Conservation (phyloP, 2,113 vertebrate genomes). For the Cardinalis cardinalis region DNA sequence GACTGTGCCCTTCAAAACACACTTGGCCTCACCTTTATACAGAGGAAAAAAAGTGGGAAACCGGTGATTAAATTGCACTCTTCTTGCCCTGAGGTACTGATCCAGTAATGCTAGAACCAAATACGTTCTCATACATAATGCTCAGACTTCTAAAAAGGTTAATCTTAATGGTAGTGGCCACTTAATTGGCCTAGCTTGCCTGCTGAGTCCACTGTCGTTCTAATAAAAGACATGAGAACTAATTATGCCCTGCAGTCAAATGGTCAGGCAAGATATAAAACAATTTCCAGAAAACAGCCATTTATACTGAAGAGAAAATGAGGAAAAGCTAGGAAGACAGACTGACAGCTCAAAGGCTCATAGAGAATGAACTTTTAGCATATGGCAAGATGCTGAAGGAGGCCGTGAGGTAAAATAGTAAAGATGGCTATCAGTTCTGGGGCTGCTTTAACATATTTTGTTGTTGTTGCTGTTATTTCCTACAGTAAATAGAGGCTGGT, state of each 20-base stretch:
- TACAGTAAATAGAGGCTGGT: background rate
- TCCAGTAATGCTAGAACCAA: background rate
- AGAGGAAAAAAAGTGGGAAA: background rate
- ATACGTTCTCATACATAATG: constrained; percentile 27
- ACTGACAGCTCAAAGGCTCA: constrained; percentile 62
- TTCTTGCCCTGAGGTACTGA: background rate
- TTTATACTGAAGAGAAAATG: constrained; percentile 28
- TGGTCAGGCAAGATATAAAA: constrained; percentile 48
- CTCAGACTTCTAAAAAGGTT: constrained; percentile 60
- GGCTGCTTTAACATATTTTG: background rate
- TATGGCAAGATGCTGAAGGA: constrained; percentile 10
- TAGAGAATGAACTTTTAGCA: constrained; percentile 19
- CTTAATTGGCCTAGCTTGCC: constrained; percentile 48
- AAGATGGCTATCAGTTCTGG: background rate
- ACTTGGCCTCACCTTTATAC: background rate
- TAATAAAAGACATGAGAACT: constrained; percentile 43
- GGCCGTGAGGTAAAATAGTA: background rate
- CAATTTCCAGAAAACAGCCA: constrained; percentile 40
- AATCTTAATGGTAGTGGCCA: constrained; percentile 47
- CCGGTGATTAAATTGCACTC: background rate
- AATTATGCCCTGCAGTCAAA: constrained; percentile 45
- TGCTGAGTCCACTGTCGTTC: background rate
- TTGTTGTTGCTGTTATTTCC: background rate
- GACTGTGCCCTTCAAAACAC: background rate
- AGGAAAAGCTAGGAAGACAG: constrained; percentile 29